Evolutionary conservation across 2,797 vertebrate genomes (phyloP).

Genomic region (Muraenolepis orangiensis): DNA sequence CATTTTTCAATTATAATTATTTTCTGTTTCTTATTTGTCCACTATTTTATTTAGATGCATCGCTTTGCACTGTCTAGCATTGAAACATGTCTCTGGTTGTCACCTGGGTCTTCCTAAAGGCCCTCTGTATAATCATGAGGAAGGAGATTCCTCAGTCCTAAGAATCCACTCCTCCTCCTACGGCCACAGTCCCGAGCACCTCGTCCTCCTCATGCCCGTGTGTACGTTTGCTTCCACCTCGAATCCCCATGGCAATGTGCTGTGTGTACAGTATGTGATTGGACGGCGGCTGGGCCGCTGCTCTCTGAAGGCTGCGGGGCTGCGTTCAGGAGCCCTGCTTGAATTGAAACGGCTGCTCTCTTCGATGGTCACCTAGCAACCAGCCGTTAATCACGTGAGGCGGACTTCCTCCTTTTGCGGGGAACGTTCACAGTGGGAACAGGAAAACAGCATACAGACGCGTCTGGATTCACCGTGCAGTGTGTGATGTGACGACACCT

Average conservation of each 20-base stretch:
- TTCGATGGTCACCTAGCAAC: conserved; percentile 70
- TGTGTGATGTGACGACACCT: neutral
- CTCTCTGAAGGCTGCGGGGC: conserved; percentile 31
- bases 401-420: conserved; percentile 39
- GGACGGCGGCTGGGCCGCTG: conserved; percentile 37
- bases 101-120: neutral
- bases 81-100: neutral
- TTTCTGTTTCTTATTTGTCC: neutral
- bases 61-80: neutral
- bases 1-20: neutral
- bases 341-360: conserved; percentile 44
- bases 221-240: conserved; percentile 55
- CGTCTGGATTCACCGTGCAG: conserved; percentile 1
- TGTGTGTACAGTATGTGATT: conserved; percentile 53
- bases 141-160: neutral
- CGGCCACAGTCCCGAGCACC: neutral
- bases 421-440: conserved; percentile 3
- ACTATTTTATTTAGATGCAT: neutral
- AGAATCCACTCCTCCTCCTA: neutral
- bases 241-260: conserved; percentile 66
- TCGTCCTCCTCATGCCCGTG: conserved; percentile 44
- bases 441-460: conserved; percentile 24
- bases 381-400: conserved; percentile 55
- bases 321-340: conserved; percentile 38
- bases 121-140: neutral